These are phyloP conservation scores for Amphipoea oculea DNA, from an alignment of 2,888 invertebrate genomes.

Conservation along the genomic window DNA sequence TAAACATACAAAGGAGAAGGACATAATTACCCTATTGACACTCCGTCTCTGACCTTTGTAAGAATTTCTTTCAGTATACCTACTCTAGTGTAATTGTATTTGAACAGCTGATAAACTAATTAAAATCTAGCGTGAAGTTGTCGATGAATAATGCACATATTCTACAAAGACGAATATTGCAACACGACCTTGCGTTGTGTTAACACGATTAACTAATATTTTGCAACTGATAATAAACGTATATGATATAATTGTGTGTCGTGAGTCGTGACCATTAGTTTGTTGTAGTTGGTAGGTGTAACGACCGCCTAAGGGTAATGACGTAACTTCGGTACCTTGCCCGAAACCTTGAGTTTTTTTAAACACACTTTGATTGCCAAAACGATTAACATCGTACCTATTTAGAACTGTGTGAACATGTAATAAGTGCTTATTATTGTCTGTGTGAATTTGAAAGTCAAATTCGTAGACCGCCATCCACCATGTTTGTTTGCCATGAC, in stretches of 20 bases:
- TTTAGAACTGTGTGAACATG: slow-evolving; percentile 75
- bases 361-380: slow-evolving; percentile 72
- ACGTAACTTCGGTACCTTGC: slow-evolving; percentile 66
- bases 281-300: slow-evolving; percentile 44
- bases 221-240: slow-evolving; percentile 35
- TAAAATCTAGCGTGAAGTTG: slow-evolving; percentile 32
- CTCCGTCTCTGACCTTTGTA: slow-evolving; percentile 25
- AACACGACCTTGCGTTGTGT: slow-evolving; percentile 31
- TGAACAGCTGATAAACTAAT: slow-evolving; percentile 36
- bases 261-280: slow-evolving; percentile 35
- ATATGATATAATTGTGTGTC: slow-evolving; percentile 49
- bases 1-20: not conserved
- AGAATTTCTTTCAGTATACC: slow-evolving; percentile 8
- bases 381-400: slow-evolving; percentile 73
- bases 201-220: slow-evolving; percentile 33
- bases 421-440: slow-evolving; percentile 68
- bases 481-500: slow-evolving; percentile 63
- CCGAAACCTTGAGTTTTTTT: slow-evolving; percentile 74
- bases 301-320: slow-evolving; percentile 58
- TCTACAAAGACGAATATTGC: slow-evolving; percentile 27
- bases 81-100: slow-evolving; percentile 29
- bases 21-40: not conserved
- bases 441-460: slow-evolving; percentile 67
- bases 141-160: slow-evolving; percentile 38
- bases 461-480: slow-evolving; percentile 57